Evolutionary conservation across 2,888 invertebrate genomes (phyloP), one percentile per base, ranked within the genome.

Genomic region (Ligdia adustata): DNA sequence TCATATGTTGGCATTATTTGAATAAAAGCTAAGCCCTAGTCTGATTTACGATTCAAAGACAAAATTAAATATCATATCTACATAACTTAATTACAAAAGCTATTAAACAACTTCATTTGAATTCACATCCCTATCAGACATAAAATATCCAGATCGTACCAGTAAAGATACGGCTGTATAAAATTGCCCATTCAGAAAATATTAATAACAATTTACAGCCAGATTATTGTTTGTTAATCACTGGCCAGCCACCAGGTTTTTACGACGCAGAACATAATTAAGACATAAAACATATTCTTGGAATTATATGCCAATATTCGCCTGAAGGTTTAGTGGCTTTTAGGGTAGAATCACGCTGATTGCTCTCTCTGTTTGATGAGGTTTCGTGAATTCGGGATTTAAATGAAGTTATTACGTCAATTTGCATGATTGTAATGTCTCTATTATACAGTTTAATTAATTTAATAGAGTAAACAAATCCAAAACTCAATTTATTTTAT

Each of bases 171-270:
- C 18, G 22, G 24, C 38, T 18, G 20, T 27, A 49, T 33, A 38
- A 49, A 49, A 43, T 39, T 43, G 48, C 28, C 27, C 62, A 64
- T 69, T 55, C 62, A 64, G 52, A 66, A 62, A 69, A 69, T 69
- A 71, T 71, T 72, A 69, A 73, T 70, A 64, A 66, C 67, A 67
- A 71, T 75, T 79, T 75, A 77, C 68, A 60, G 51, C 62, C 42
- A 53, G 58, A 63, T 79, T 77, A 79, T 79, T 77, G 76, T 79
- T 77, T 77, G 69, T 70, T 75, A 68, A 76, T 76, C 64, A 73
- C 63, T 48, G 62, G 60, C 52, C 64, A 42, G 47, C 39, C 56
- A 58, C 51, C 42, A 49, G 57, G 41, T 64, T 76, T 77, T 65
- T 54, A 52, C 61, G 55, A 49, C 47, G 37, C 58, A 41, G 48